These are phyloP conservation scores for Drosophila barbarae DNA, from an alignment of 2,888 invertebrate species.

Conservation along the genomic window DNA sequence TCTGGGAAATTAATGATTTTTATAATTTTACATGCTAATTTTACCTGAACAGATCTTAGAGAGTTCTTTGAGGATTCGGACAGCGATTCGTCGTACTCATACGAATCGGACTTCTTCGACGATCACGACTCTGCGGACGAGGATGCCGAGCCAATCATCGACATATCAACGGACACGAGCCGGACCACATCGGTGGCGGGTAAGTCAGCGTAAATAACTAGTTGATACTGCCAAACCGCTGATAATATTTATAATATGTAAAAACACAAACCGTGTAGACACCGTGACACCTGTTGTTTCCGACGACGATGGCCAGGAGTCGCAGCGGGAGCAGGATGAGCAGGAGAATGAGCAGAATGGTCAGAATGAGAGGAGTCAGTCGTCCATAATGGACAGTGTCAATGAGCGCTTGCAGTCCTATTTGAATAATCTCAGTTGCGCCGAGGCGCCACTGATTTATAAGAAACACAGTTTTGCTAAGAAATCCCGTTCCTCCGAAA, in stretches of 20 bases:
- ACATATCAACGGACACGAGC: slow-evolving; percentile 63
- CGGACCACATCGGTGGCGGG: slow-evolving; percentile 53
- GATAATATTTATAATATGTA: slow-evolving; percentile 68
- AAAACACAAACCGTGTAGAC: slow-evolving; percentile 68
- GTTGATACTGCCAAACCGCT: slow-evolving; percentile 72
- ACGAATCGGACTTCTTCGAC: slow-evolving; percentile 57
- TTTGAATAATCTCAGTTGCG: slow-evolving; percentile 52
- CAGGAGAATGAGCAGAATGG: slow-evolving; percentile 5
- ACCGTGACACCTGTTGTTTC: slow-evolving; percentile 71
- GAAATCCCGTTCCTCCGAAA: slow-evolving; percentile 45
- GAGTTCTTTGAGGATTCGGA: slow-evolving; percentile 41
- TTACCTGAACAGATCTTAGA: slow-evolving; percentile 32
- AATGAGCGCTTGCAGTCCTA: slow-evolving; percentile 54
- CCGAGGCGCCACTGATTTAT: slow-evolving; percentile 57
- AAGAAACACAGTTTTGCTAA: slow-evolving; percentile 26
- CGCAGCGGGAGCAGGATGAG: slow-evolving; percentile 32
- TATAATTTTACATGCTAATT: neutral
- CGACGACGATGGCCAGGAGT: slow-evolving; percentile 59
- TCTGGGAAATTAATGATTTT: neutral
- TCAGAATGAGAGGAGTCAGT: neutral
- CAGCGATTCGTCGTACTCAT: slow-evolving; percentile 49
- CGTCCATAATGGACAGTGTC: slow-evolving; percentile 9
- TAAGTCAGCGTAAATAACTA: slow-evolving; percentile 55
- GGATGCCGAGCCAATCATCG: slow-evolving; percentile 47
- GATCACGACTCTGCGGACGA: slow-evolving; percentile 44